Percentiles rank a stretch among this genome's conserved stretches.
Evolutionary conservation across 1,140 invertebrate genomes (phyloP).

Genomic region (Saccostrea echinata): DNA sequence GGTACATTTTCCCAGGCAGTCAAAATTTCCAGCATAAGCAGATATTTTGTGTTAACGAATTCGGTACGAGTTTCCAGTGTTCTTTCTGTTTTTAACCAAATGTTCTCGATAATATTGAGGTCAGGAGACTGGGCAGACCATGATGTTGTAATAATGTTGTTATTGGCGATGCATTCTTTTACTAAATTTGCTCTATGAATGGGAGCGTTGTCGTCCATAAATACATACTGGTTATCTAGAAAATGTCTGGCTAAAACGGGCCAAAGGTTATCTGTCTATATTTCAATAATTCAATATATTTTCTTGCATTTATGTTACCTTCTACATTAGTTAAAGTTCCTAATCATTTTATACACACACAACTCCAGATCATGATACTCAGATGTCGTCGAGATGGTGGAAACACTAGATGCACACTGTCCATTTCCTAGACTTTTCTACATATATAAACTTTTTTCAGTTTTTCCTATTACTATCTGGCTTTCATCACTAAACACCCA

Average conservation of each 20-base stretch:
- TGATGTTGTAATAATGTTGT: slow-evolving; percentile 1
- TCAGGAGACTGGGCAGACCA: slow-evolving; percentile 45
- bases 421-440: too few relatives aligned
- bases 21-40: slow-evolving; percentile 1
- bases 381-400: too few relatives aligned
- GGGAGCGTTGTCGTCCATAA: slow-evolving; percentile 50
- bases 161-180: slow-evolving; percentile 24
- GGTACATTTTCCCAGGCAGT: slow-evolving; percentile 38
- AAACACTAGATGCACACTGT: too few relatives aligned
- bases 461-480: slow-evolving; percentile 19
- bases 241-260: slow-evolving; percentile 36
- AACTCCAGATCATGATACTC: neutral
- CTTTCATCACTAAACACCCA: too few relatives aligned
- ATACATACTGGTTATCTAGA: too few relatives aligned
- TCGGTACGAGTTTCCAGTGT: too few relatives aligned
- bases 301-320: too few relatives aligned
- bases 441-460: too few relatives aligned
- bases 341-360: neutral
- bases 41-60: neutral
- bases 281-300: slow-evolving; percentile 29
- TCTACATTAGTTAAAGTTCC: neutral
- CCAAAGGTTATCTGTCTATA: slow-evolving; percentile 18
- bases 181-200: slow-evolving; percentile 8
- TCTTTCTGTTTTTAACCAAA: too few relatives aligned
- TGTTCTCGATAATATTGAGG: too few relatives aligned